Conservation (phyloP, 2,113 vertebrate species). For the Pyxicephalus adspersus region DNA sequence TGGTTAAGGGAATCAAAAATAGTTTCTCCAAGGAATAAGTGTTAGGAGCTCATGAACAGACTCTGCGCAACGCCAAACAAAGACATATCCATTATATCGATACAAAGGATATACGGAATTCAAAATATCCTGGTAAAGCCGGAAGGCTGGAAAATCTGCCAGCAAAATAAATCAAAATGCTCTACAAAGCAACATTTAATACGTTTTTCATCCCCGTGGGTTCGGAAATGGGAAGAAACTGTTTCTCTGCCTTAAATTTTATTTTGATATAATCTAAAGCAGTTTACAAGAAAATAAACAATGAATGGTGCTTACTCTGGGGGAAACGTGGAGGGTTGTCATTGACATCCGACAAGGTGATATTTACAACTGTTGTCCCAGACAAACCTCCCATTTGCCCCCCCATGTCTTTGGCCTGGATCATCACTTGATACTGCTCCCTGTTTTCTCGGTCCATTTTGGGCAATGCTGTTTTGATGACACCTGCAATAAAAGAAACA, state of each 20-base stretch:
- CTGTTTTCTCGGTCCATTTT: conserved; percentile 94
- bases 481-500: conserved; percentile 71
- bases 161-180: conserved; percentile 56
- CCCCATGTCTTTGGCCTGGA: conserved; percentile 97
- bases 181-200: conserved; percentile 37
- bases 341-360: conserved; percentile 88
- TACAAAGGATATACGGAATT: conserved; percentile 46
- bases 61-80: conserved; percentile 24
- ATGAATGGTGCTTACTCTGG: conserved; percentile 79
- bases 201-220: conserved; percentile 44
- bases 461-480: conserved; percentile 91
- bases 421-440: conserved; percentile 93
- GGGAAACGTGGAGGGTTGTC: conserved; percentile 93
- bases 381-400: conserved; percentile 96
- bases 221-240: conserved; percentile 18
- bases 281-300: conserved; percentile 52
- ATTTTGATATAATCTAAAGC: conserved; percentile 36
- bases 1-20: conserved; percentile 44
- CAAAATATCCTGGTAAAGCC: conserved; percentile 33
- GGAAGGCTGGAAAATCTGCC: conserved; percentile 39
- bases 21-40: conserved; percentile 20
- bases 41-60: conserved; percentile 31
- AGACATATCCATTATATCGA: conserved; percentile 49
- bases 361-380: conserved; percentile 92
- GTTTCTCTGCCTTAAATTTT: conserved; percentile 15